Evolutionary conservation across 1,140 invertebrate species (phyloP).

Genomic region (Pristionchus pacificus): DNA sequence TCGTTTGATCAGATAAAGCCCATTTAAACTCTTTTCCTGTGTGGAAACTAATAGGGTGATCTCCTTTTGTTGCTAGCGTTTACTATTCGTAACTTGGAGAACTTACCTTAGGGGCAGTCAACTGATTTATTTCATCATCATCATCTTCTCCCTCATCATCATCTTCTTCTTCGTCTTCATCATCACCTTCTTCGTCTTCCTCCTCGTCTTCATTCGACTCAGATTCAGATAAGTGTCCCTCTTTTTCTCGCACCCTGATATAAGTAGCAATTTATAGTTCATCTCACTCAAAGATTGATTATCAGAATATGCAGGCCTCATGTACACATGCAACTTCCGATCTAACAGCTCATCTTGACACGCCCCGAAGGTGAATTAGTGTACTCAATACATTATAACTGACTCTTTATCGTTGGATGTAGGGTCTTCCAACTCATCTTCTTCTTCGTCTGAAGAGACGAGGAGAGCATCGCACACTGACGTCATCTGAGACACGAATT

Average conservation of each 20-base stretch:
- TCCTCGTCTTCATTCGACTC: background rate
- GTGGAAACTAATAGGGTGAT: too few species aligned
- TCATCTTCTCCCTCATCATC: background rate
- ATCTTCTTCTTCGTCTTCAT: constrained; percentile 8
- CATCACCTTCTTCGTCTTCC: constrained; percentile 6
- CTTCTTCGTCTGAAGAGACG: constrained; percentile 18
- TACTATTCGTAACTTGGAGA: too few species aligned
- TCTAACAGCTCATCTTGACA: too few species aligned
- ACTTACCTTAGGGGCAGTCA: background rate
- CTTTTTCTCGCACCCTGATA: background rate
- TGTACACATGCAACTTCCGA: too few species aligned
- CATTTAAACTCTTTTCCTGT: too few species aligned
- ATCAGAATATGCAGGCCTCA: too few species aligned
- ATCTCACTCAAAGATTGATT: too few species aligned
- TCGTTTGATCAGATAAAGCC: too few species aligned
- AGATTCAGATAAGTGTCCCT: background rate
- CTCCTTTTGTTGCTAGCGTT: too few species aligned
- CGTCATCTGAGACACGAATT: constrained; percentile 10
- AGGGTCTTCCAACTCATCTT: constrained; percentile 1
- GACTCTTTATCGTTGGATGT: constrained; percentile 2
- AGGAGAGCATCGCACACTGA: constrained; percentile 23
- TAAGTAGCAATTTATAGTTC: too few species aligned
- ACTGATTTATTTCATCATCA: constrained; percentile 5
- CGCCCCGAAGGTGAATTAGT: too few species aligned
- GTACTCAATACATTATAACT: too few species aligned